A percentile compares a stretch with the other conserved stretches of the same genome.
Evolutionary conservation across 2,113 vertebrate species (phyloP).

Genomic region (Zosterops pallidus): DNA sequence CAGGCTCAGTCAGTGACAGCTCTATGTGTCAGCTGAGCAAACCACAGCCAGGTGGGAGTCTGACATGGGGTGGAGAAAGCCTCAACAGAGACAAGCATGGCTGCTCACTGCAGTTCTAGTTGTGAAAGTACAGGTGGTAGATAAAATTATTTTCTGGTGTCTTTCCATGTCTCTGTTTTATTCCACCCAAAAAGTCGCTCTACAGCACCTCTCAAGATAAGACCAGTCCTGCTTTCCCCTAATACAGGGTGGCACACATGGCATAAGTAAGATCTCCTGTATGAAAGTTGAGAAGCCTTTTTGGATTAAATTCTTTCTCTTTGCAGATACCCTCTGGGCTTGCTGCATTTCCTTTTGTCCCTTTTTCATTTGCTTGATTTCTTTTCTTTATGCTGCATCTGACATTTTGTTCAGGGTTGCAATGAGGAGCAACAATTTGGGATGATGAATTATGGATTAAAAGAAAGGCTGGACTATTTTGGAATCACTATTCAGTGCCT

Average conservation of each 20-base stretch:
- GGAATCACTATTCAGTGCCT: not conserved
- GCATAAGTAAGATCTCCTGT: not conserved
- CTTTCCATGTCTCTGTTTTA: not conserved
- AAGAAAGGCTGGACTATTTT: constrained; percentile 30
- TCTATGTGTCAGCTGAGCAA: not conserved
- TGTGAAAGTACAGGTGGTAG: not conserved
- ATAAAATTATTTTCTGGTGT: not conserved
- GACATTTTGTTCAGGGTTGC: constrained; percentile 41
- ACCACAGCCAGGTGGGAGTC: not conserved
- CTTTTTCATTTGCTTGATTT: constrained; percentile 32
- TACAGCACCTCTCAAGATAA: accelerated
- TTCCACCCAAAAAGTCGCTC: accelerated
- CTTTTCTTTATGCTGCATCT: not conserved
- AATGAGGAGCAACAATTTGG: constrained; percentile 37
- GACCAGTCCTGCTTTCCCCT: not conserved
- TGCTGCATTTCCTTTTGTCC: not conserved
- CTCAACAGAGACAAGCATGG: not conserved
- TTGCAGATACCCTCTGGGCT: not conserved
- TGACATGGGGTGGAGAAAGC: not conserved
- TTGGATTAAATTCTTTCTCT: not conserved
- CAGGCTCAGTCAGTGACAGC: not conserved
- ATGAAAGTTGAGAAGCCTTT: not conserved
- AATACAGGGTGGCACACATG: not conserved
- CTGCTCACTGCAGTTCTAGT: not conserved
- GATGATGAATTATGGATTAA: constrained; percentile 60